Percentiles rank a stretch among this genome's conserved stretches.
These are phyloP conservation scores for Troides oblongomaculatus DNA, from an alignment of 2,888 invertebrate species.

Conservation along the genomic window DNA sequence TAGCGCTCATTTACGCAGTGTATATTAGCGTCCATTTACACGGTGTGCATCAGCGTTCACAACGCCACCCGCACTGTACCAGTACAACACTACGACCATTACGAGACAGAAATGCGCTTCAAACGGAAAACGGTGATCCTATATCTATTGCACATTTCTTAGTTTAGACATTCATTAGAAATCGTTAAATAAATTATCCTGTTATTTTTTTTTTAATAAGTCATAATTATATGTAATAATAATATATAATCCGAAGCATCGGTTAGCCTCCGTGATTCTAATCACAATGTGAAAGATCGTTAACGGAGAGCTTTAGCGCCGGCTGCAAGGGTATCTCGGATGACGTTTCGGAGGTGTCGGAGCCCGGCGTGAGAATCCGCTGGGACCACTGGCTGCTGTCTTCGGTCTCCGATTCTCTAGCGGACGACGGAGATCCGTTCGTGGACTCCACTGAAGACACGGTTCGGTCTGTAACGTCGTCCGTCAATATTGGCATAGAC, in stretches of 20 bases:
- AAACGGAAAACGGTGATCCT: conserved; percentile 38
- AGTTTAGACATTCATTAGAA: conserved; percentile 37
- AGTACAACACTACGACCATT: neutral
- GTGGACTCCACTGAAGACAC: conserved; percentile 55
- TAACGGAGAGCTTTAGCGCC: conserved; percentile 58
- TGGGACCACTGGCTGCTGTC: conserved; percentile 56
- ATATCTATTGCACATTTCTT: conserved; percentile 57
- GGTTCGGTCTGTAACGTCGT: conserved; percentile 54
- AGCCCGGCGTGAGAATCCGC: conserved; percentile 59
- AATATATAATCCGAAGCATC: conserved; percentile 2
- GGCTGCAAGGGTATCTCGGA: conserved; percentile 70
- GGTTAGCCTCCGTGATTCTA: conserved; percentile 37
- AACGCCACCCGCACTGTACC: neutral
- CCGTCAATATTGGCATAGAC: conserved; percentile 72
- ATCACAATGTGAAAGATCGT: conserved; percentile 56
- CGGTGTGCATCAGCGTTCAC: conserved; percentile 1
- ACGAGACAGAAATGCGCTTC: conserved; percentile 3
- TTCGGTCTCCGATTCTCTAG: conserved; percentile 54
- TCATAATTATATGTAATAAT: neutral
- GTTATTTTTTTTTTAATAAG: conserved; percentile 18
- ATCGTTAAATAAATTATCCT: conserved; percentile 37
- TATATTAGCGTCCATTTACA: neutral
- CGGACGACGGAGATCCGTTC: conserved; percentile 53
- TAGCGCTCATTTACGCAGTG: neutral
- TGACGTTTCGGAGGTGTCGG: conserved; percentile 64